Percentiles rank a stretch among this genome's conserved stretches.
phyloP scores from a whole-genome alignment of 35 echinoderm and acorn worm genomes.

The Eucidaris tribuloides region DNA sequence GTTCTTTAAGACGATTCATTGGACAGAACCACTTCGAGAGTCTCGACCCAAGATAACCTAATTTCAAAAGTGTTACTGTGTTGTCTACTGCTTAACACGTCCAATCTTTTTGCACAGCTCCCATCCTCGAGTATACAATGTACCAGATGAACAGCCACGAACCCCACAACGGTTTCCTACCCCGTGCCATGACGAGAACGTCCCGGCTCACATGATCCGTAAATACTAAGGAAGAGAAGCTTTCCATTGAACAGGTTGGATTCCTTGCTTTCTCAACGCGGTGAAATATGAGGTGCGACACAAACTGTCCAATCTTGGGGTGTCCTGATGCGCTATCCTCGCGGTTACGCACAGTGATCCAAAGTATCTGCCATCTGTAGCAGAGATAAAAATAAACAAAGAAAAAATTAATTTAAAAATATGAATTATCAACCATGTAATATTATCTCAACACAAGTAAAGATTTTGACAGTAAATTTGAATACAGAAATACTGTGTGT shows the following conservation, averaged over 20 bases:
- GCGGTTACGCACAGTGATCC: conserved; percentile 29
- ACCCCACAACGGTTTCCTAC: conserved; percentile 90
- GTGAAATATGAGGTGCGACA: conserved; percentile 56
- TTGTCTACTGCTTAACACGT: conserved; percentile 74
- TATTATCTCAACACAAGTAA: too few species aligned
- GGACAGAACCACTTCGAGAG: conserved; percentile 45
- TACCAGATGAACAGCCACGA: conserved; percentile 77
- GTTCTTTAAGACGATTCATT: conserved; percentile 74
- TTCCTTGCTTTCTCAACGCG: conserved; percentile 46
- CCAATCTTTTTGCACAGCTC: conserved; percentile 70
- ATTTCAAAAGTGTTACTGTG: conserved; percentile 98
- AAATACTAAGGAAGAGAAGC: conserved; percentile 64
- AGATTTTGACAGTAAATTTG: too few species aligned
- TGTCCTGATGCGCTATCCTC: conserved; percentile 63
- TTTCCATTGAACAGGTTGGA: conserved; percentile 3
- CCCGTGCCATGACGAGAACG: conserved; percentile 67
- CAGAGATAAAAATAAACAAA: conserved; percentile 5
- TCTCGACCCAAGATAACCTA: conserved; percentile 63
- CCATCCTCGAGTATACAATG: conserved; percentile 80
- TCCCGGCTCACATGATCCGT: conserved; percentile 61
- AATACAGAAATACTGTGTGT: too few species aligned
- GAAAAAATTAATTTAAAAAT: too few species aligned
- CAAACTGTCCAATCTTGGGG: conserved; percentile 55
- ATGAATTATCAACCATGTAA: too few species aligned
- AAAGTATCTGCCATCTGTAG: conserved; percentile 45